Base-by-base conservation (phyloP, 2,888 invertebrate species). In the Xanthostigma xanthostigma region DNA sequence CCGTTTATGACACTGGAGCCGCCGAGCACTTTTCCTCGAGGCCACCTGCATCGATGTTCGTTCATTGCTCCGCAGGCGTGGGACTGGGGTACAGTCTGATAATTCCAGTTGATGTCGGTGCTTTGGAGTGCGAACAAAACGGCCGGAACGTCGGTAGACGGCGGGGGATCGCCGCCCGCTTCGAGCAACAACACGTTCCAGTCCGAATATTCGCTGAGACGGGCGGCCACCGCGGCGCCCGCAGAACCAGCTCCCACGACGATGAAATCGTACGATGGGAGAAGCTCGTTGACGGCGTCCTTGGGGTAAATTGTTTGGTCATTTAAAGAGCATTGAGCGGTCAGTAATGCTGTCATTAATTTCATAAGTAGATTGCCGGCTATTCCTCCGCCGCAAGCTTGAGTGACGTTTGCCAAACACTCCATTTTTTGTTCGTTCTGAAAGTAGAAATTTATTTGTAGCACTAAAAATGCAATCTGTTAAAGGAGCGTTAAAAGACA, bases 61-160 rank as follows among this genome's bases (percentile, higher is more conserved):
- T 44, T 13, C 6, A 58, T 50, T 8, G 59, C 59, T n/a, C 56
- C 49, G 45, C 60, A 60, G 8, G 57, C 57, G 6, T 57, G 55
- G 11, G 57, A 56, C 49, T 67, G 65, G 8, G 68, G 67, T 52
- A 65, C 67, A 1, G 67, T 65, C 54, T 62, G 62, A 55, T 64
- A 68, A 42, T 64, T 59, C 67, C 67, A 68, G 53, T 68, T 67
- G 41, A 65, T 57, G 42, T 59, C 42, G 9, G 50, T 41, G 10
- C 35, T 41, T 17, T 47, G 44, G 36, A 36, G 12, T 6, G 10
- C 14, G 12, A 12, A 39, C 12, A 47, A 44, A 9, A 50, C 8
- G 38, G 27, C 35, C 6, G 50, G 50, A 9, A 47, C 13, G 13
- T 50, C 50, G 3, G 50, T 42, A 4, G 46, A 35, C 27, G 37